Base-by-base conservation (phyloP, 2,797 vertebrate genomes). In the Malurus splendens region DNA sequence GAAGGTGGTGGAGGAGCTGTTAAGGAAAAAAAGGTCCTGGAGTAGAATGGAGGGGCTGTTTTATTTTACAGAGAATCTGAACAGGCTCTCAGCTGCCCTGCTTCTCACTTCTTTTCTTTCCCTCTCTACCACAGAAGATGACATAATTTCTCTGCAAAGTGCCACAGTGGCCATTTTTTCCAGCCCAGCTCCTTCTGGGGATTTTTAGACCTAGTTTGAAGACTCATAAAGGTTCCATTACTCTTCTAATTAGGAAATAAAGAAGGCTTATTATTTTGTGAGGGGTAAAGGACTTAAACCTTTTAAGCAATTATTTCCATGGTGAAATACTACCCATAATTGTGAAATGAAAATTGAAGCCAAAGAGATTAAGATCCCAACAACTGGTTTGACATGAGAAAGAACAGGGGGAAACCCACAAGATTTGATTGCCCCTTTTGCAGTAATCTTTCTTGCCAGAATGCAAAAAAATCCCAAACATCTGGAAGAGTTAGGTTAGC, bases 191-290 rank as follows among this genome's bases (percentile, higher is more conserved):
- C 57, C 55, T 74, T 75, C 50, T 82, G 75, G 80, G 66, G 74
- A 39, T 60, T 88, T 82, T 82, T 50, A 85, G 74, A 60, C 47
- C 51, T 47, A 39, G 24, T 51, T n/a, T 86, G 83, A 88, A 80
- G 52, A 73, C 42, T 89, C 80, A 27, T 80, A 82, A 93, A 89
- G 64, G 22, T 86, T 86, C 86, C 13, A 19, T 87, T 89, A 67
- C 73, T 55, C 36, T 85, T 91, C 74, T 90, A 91, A 94, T 86
- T 92, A 75, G 56, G 62, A 91, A 92, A 82, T 83, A 86, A 93
- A 84, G 62, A 54, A 22, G 44, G 47, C 47, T 75, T 3, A 1
- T 77, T 93, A 51, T 90, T 93, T 79, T 66, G 25, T 48, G 62
- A 89, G 67, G 59, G 55, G 54, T 20, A 77, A 62, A 90, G 44